These are phyloP conservation scores for Porphyrio hochstetteri DNA, from an alignment of 2,113 vertebrate genomes.

Conservation along the genomic window DNA sequence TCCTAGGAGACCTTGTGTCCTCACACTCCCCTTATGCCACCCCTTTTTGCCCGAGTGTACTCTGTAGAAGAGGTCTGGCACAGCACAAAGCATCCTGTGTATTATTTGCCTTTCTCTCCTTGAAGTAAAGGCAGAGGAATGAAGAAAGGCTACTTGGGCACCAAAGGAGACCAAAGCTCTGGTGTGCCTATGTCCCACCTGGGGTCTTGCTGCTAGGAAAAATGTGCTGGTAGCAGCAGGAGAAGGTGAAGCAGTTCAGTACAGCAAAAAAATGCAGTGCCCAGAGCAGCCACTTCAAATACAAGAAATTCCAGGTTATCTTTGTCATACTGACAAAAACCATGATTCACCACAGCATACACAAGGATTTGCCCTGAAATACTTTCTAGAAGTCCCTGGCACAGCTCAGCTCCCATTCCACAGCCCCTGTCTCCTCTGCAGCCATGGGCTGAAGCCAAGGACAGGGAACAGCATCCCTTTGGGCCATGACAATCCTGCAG, in stretches of 20 bases:
- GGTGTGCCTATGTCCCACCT: neutral
- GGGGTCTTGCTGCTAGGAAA: neutral
- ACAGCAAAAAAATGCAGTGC: fast-evolving
- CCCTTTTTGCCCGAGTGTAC: neutral
- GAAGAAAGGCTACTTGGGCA: neutral
- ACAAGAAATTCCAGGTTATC: neutral
- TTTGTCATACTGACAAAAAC: neutral
- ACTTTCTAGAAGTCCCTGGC: neutral
- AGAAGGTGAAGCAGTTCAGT: neutral
- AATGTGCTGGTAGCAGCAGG: neutral
- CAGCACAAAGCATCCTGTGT: neutral
- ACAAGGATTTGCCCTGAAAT: neutral
- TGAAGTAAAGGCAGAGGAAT: neutral
- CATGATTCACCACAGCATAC: neutral
- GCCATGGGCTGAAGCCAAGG: neutral
- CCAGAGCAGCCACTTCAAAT: neutral
- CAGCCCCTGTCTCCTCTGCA: neutral
- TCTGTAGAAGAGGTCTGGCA: neutral
- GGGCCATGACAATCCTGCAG: neutral
- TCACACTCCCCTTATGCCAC: neutral
- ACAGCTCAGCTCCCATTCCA: neutral
- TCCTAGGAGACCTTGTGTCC: neutral
- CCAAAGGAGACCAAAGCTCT: neutral
- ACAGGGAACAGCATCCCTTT: neutral
- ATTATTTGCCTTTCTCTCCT: neutral